Evolutionary conservation across 1,140 invertebrate genomes (phyloP), one percentile per base, ranked within the genome.

Genomic region (Dendrolimus punctatus): DNA sequence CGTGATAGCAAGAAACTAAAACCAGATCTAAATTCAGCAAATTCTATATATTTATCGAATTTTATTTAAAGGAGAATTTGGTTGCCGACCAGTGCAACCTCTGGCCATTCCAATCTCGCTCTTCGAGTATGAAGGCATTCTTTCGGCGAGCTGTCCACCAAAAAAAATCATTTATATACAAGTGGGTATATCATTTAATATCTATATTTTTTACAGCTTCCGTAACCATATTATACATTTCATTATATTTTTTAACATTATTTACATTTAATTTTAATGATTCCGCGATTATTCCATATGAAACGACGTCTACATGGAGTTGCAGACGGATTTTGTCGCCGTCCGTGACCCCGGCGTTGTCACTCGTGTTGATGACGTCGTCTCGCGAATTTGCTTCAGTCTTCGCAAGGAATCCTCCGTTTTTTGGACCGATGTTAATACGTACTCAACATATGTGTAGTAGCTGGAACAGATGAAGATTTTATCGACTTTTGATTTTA

Each of bases 271-370:
- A 55, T 6, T 68, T 53, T 38, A 81, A 51, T 6, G 57, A 59
- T 51, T 71, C 51, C 23, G 72, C 74, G 46, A 82, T 49, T n/a
- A 66, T 70, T 5, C 59, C 70, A 61, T 91, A 94, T 39, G 84
- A 85, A 36, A 91, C 80, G 6, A 98, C 94, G 89, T 99, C 97
- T 6, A 97, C 90, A 62, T 93, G 91, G 9, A 99, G 88, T 79
- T 99, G 97, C 55, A 94, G 88, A 46, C 96, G 89, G 78, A 98
- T 98, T 88, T 98, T 99, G 76, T 97, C 95, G 82, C 98, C 96
- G 78, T 99, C 97, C 6, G 76, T 92, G 85, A 80, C 84, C 57
- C 87, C 85, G 0, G 72, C 55, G 36, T 75, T 75, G 5, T 88
- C 83, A 46, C 68, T 72, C 37, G 73, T 76, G 48, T 82, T 38